These are phyloP conservation scores for Larimichthys crocea DNA, from an alignment of 2,113 vertebrate species.

Conservation along the genomic window DNA sequence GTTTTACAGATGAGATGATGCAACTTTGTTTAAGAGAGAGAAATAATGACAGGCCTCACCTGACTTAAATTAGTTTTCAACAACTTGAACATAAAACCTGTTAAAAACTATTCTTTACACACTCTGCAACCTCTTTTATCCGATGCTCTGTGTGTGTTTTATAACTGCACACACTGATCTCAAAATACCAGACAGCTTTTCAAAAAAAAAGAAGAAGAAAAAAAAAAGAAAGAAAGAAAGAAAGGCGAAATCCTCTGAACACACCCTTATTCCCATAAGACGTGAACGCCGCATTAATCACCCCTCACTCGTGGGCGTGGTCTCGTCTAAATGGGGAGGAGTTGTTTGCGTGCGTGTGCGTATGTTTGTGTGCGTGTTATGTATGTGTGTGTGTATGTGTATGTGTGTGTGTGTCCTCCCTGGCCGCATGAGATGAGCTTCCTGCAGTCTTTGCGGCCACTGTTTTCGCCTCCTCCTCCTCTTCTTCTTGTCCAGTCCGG, in stretches of 20 bases:
- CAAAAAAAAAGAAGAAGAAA: neutral
- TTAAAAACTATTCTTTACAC: neutral
- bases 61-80: neutral
- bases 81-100: neutral
- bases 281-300: conserved; percentile 72
- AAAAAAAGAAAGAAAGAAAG: conserved; percentile 10
- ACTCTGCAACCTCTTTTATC: neutral
- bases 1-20: neutral
- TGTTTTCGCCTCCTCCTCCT: conserved; percentile 53
- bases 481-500: conserved; percentile 54
- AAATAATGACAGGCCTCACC: too few relatives aligned
- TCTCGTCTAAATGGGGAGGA: conserved; percentile 56
- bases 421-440: conserved; percentile 75
- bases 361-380: conserved; percentile 14
- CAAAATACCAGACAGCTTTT: conserved; percentile 1
- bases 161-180: neutral
- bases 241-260: conserved; percentile 30
- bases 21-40: neutral
- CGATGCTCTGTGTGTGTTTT: neutral
- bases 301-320: conserved; percentile 68
- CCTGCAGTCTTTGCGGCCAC: conserved; percentile 68
- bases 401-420: conserved; percentile 42
- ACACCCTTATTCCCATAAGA: conserved; percentile 56
- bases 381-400: neutral
- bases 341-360: conserved; percentile 50